A percentile compares a stretch with the other conserved stretches of the same genome.
Conservation (phyloP, 64 coral and sea anemone species). For the Astreopora myriophthalma region DNA sequence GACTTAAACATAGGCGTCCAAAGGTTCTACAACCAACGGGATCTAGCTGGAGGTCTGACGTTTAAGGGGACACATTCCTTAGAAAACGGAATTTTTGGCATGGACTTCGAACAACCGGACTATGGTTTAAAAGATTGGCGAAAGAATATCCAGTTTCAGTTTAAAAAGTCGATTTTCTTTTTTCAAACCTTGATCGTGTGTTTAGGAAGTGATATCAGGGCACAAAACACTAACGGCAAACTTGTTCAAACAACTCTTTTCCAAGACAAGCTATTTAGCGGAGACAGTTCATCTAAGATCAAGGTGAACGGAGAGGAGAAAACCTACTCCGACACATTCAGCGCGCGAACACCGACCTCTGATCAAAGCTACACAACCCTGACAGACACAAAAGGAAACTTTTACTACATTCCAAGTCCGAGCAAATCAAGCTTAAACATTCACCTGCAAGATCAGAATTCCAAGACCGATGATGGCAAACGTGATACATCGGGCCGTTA, state of each 20-base stretch:
- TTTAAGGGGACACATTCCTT: slow-evolving; percentile 1
- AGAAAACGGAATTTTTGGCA: slow-evolving; percentile 77
- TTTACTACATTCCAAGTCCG: slow-evolving; percentile 45
- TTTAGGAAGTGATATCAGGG: slow-evolving; percentile 68
- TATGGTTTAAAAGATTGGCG: slow-evolving; percentile 22
- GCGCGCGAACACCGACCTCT: neutral
- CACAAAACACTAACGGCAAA: neutral
- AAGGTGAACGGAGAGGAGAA: neutral
- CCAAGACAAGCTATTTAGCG: slow-evolving; percentile 58
- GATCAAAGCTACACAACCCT: neutral
- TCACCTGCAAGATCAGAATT: neutral
- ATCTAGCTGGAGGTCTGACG: slow-evolving; percentile 50
- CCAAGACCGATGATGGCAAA: neutral
- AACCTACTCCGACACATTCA: neutral
- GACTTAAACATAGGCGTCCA: slow-evolving; percentile 22
- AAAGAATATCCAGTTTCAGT: slow-evolving; percentile 1
- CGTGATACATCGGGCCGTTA: neutral
- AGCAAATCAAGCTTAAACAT: neutral
- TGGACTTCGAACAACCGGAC: slow-evolving; percentile 70
- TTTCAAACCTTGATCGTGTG: slow-evolving; percentile 61
- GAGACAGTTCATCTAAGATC: neutral
- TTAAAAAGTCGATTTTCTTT: slow-evolving; percentile 86
- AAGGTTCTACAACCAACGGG: slow-evolving; percentile 37
- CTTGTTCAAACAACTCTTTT: slow-evolving; percentile 69
- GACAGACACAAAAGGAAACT: slow-evolving; percentile 41